Conservation (phyloP, 1,140 invertebrate genomes). For the Forficula auricularia region DNA sequence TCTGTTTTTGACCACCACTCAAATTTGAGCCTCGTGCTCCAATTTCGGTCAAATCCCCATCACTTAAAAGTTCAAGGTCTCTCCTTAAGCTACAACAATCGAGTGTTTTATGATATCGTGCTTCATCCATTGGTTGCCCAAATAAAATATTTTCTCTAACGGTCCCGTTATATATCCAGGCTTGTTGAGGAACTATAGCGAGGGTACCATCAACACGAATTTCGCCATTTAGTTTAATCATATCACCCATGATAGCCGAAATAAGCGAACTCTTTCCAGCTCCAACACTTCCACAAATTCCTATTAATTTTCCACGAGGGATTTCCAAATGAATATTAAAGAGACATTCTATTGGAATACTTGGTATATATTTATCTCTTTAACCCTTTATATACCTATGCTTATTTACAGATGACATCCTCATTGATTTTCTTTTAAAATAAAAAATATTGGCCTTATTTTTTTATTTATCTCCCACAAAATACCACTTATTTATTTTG, state of each 20-base stretch:
- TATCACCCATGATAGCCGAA: conserved; percentile 27
- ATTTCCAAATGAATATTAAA: conserved; percentile 12
- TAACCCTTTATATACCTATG: too few relatives aligned
- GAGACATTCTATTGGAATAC: conserved; percentile 3
- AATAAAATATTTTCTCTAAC: conserved; percentile 45
- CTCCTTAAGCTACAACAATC: conserved; percentile 30
- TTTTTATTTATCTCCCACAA: too few relatives aligned
- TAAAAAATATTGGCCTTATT: too few relatives aligned
- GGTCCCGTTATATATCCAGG: conserved; percentile 39
- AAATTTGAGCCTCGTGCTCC: conserved; percentile 35
- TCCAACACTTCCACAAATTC: conserved; percentile 29
- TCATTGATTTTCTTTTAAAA: too few relatives aligned
- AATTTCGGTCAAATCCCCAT: conserved; percentile 49
- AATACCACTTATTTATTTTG: too few relatives aligned
- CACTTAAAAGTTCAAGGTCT: conserved; percentile 45
- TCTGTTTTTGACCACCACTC: conserved; percentile 38
- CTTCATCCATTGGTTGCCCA: conserved; percentile 29
- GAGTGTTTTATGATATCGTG: conserved; percentile 23
- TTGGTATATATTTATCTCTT: too few relatives aligned
- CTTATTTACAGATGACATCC: too few relatives aligned
- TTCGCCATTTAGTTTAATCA: conserved; percentile 16
- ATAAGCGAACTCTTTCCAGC: conserved; percentile 30
- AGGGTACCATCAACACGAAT: conserved; percentile 21
- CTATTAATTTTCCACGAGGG: conserved; percentile 22
- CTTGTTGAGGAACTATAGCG: conserved; percentile 37